Conservation (phyloP, 2,113 vertebrate genomes). For the Bolborhynchus lineola region DNA sequence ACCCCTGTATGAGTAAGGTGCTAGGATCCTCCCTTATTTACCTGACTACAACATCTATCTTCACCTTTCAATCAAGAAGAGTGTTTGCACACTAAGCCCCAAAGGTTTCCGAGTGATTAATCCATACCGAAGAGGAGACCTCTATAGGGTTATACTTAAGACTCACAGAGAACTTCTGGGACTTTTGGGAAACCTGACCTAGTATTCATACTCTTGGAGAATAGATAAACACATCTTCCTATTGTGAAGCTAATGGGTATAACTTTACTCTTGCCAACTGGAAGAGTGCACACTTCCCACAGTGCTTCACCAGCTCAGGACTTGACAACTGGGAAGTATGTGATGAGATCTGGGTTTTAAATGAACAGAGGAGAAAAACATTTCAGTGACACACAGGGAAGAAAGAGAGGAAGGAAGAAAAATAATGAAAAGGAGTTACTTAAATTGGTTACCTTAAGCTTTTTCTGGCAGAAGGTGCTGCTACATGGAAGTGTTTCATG, state of each 20-base stretch:
- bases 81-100: not conserved
- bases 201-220: not conserved
- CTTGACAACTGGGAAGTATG: conserved; percentile 77
- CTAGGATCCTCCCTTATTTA: not conserved
- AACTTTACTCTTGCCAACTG: conserved; percentile 83
- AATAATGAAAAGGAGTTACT: not conserved
- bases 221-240: not conserved
- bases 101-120: not conserved
- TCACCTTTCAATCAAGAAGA: not conserved
- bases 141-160: not conserved
- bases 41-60: not conserved
- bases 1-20: not conserved
- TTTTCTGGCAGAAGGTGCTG: not conserved
- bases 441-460: not conserved
- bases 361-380: conserved; percentile 47
- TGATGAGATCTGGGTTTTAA: conserved; percentile 77
- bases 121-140: not conserved
- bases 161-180: not conserved
- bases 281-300: conserved; percentile 83
- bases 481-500: not conserved
- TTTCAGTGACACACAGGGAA: not conserved
- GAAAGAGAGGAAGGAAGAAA: not conserved
- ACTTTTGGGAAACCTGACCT: not conserved
- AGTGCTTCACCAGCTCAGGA: conserved; percentile 79
- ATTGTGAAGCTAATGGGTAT: not conserved